Conservation (phyloP, 2,888 invertebrate genomes). For the Habrosyne pyritoides region DNA sequence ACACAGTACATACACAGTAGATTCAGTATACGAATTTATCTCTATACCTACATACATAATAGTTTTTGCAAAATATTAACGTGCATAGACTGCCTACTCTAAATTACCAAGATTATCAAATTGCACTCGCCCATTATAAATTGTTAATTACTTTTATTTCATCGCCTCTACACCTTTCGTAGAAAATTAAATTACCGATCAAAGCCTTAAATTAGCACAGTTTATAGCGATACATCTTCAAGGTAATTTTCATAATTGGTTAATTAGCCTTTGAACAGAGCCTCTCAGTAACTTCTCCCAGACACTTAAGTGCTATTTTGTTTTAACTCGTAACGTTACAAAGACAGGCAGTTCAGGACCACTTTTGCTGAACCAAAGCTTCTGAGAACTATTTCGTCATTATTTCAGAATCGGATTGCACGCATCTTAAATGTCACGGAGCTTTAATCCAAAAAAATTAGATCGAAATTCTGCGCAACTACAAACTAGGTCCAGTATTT, state of each 20-base stretch:
- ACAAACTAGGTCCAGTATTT: constrained; percentile 9
- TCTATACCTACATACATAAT: too few species aligned
- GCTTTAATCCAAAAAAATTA: constrained; percentile 22
- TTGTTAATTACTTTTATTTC: constrained; percentile 42
- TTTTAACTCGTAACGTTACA: neutral
- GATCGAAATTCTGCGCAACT: constrained; percentile 17
- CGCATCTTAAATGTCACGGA: constrained; percentile 32
- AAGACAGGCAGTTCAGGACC: constrained; percentile 11
- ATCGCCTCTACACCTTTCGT: constrained; percentile 48
- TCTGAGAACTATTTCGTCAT: constrained; percentile 25
- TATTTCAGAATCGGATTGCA: constrained; percentile 11
- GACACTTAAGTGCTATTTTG: neutral
- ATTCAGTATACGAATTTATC: too few species aligned
- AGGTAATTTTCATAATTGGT: neutral
- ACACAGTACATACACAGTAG: too few species aligned
- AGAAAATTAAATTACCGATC: constrained; percentile 14
- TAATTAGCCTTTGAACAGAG: too few species aligned
- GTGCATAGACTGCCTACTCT: too few species aligned
- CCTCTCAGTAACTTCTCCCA: neutral
- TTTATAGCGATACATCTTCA: neutral
- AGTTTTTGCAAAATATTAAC: too few species aligned
- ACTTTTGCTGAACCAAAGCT: constrained; percentile 21
- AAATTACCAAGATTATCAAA: too few species aligned
- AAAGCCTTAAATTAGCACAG: neutral
- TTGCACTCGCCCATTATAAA: neutral